Evolutionary conservation across 2,797 vertebrate genomes (phyloP).

Genomic region (Crotalus adamanteus): DNA sequence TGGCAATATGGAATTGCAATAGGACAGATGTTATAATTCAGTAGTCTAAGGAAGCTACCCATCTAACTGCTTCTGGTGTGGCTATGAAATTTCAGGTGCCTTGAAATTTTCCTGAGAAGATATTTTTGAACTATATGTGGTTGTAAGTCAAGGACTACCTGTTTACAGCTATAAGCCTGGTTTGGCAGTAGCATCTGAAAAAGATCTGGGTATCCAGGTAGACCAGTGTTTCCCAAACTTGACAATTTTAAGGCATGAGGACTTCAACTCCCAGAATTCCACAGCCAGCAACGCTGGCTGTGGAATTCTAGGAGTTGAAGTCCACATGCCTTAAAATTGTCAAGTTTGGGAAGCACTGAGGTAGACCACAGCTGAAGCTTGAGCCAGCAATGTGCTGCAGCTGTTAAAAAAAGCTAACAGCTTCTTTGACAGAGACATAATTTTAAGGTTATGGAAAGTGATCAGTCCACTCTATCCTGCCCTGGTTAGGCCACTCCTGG

Average conservation of each 20-base stretch:
- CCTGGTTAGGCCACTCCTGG: neutral
- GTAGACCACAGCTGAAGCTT: neutral
- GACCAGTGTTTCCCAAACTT: neutral
- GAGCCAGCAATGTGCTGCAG: neutral
- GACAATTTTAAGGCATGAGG: no score
- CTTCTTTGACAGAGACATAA: neutral
- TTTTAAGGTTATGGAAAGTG: neutral
- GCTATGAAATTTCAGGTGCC: neutral
- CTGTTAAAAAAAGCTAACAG: neutral
- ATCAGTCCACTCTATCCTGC: neutral
- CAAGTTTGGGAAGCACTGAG: neutral
- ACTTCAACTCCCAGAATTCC: no score
- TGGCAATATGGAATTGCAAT: neutral
- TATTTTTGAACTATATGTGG: no score
- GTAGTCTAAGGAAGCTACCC: neutral
- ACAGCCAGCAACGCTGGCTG: no score
- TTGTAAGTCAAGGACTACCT: no score
- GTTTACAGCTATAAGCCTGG: neutral
- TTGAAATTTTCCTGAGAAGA: neutral
- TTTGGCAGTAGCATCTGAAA: neutral
- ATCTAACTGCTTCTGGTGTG: neutral
- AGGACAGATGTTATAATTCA: neutral
- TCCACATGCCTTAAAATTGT: no score
- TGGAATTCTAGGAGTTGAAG: no score
- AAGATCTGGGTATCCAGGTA: neutral